Evolutionary conservation across 2,888 invertebrate genomes (phyloP).

Genomic region (Caenorhabditis wallacei): DNA sequence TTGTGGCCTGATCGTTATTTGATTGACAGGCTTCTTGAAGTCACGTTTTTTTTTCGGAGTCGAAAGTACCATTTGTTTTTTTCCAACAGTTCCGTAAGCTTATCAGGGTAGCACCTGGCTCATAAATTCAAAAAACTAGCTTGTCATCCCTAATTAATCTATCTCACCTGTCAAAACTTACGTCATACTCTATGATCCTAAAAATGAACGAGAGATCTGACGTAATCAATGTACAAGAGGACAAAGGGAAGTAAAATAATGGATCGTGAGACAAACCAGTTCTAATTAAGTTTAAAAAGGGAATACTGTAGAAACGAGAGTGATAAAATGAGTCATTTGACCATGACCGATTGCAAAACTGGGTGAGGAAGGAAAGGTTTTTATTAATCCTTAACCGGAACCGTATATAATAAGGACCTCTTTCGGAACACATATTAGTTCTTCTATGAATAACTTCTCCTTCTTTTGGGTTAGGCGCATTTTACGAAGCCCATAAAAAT

Average conservation of each 20-base stretch:
- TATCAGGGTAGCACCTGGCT: too few relatives aligned
- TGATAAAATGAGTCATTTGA: conserved; percentile 29
- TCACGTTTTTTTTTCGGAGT: too few relatives aligned
- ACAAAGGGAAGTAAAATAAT: background rate
- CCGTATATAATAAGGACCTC: conserved; percentile 34
- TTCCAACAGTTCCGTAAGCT: too few relatives aligned
- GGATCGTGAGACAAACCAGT: background rate
- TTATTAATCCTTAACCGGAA: conserved; percentile 47
- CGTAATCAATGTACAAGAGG: background rate
- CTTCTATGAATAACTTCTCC: background rate
- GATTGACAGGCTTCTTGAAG: conserved; percentile 3
- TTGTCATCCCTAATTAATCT: background rate
- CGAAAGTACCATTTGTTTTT: too few relatives aligned
- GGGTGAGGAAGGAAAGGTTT: conserved; percentile 1
- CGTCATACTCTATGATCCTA: conserved; percentile 1
- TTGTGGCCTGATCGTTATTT: background rate
- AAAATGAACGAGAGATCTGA: background rate
- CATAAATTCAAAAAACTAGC: too few relatives aligned
- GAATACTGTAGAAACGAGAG: background rate
- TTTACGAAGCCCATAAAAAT: conserved; percentile 50
- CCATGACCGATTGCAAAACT: conserved; percentile 38
- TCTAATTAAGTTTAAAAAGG: conserved; percentile 16
- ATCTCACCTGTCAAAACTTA: conserved; percentile 24
- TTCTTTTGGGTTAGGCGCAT: conserved; percentile 34
- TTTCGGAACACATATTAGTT: background rate